phyloP scores from a whole-genome alignment of 92 coral and sea anemone genomes.

The Epizoanthus ramosus region DNA sequence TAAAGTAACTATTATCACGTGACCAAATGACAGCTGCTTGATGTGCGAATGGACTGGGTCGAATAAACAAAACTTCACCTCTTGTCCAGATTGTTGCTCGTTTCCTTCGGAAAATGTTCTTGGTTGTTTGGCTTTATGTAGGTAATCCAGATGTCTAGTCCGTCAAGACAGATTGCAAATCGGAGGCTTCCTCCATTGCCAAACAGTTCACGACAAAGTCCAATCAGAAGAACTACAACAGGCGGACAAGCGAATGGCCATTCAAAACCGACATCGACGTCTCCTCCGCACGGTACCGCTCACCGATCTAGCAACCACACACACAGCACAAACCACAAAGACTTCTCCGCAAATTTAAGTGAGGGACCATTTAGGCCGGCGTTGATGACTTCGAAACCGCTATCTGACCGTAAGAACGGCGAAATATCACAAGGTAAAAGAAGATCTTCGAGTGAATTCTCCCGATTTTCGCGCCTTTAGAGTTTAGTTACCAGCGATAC shows the following conservation, averaged over 20 bases:
- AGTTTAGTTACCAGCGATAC: no score
- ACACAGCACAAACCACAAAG: slow-evolving; percentile 68
- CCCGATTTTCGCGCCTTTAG: slow-evolving; percentile 3
- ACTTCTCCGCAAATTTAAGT: slow-evolving; percentile 74
- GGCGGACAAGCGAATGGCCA: slow-evolving; percentile 51
- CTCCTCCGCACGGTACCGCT: slow-evolving; percentile 54
- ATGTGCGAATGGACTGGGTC: slow-evolving; percentile 12
- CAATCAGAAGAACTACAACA: slow-evolving; percentile 41
- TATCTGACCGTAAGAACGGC: slow-evolving; percentile 53
- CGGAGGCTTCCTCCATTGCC: slow-evolving; percentile 96
- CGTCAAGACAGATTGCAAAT: slow-evolving; percentile 92
- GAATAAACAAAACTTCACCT: slow-evolving; percentile 20
- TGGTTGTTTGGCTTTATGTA: slow-evolving; percentile 6
- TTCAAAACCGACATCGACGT: slow-evolving; percentile 48
- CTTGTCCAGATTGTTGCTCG: not conserved
- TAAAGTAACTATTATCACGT: slow-evolving; percentile 4
- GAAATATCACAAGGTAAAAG: slow-evolving; percentile 64
- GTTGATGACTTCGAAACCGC: slow-evolving; percentile 77
- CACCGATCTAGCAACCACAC: slow-evolving; percentile 68
- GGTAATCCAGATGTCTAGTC: slow-evolving; percentile 81
- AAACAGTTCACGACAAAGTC: slow-evolving; percentile 75
- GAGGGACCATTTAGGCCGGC: slow-evolving; percentile 99
- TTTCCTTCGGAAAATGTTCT: not conserved
- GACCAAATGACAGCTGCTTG: slow-evolving; percentile 37
- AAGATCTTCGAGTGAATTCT: not conserved